Base-by-base conservation (phyloP, 1,140 invertebrate genomes). In the Neuroterus valhalla region DNA sequence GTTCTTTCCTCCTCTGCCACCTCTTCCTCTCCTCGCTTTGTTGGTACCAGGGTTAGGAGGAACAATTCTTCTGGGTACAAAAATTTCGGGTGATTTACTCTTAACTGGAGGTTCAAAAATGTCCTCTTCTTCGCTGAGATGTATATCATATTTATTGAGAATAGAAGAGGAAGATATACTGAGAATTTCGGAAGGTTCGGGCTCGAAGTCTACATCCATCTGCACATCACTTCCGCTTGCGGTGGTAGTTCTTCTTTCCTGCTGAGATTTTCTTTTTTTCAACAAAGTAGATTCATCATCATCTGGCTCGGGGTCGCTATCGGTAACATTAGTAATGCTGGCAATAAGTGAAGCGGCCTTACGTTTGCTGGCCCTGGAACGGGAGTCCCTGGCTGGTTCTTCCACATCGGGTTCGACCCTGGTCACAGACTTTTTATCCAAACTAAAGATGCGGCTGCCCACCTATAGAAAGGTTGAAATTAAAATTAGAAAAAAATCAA, bases 401-500 rank as follows among this genome's bases (percentile, higher is more conserved):
- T 84, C 78, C 14, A 72, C 44, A 67, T 66, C 71, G 3, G 50
- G 66, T 66, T 80, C 76, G 62, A 31, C 68, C 19, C 62, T 78
- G 50, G 66, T n/a, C 19, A 44, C 12, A n/a, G 15, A 5, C 10
- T 21, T 68, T 14, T 44, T 68, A 19, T 81, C 77, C 74, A 52
- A 70, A 74, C 75, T 84, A 72, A 48, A 31, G 55, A 75, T 81
- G 76, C 62, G 46, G 19, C n/a, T 69, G 48, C 66, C 75, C 68
- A 84, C 80, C 85, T 86, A 84, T 8, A 77, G 72, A 80, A 84
- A 85, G 42, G 46, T 75, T 75, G 70, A 80, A 80, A 78, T 62
- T 73, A 80, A 72, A 78, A 84, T 81, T 74, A 82, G 78, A 85
- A 80, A 79, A 70, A 55, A 43, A 75, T 66, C 31, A 82, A 45